Conservation (phyloP, 1,140 invertebrate genomes). For the Hyposmocoma kahamanoa region DNA sequence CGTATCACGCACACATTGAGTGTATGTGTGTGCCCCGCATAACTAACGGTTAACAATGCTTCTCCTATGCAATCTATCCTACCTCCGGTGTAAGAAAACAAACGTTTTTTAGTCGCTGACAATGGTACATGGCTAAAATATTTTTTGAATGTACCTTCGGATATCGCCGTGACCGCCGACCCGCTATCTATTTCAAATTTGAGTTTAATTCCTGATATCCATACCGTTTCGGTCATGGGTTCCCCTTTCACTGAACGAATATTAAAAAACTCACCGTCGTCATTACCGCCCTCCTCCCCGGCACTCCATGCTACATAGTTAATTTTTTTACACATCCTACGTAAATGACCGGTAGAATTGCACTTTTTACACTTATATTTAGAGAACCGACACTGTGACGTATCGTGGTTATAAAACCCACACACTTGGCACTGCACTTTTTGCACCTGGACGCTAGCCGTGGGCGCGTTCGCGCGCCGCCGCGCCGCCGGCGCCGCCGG, state of each 20-base stretch:
- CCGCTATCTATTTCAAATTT: conserved; percentile 1
- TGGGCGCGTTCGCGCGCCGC: not conserved
- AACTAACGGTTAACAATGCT: not conserved
- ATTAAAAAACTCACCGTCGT: conserved; percentile 1
- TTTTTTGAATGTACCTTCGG: not conserved
- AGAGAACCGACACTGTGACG: not conserved
- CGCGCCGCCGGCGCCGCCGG: not conserved
- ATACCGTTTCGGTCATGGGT: not conserved
- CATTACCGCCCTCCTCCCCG: not conserved
- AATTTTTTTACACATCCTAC: not conserved
- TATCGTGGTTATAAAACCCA: not conserved
- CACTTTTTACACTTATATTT: not conserved
- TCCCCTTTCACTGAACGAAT: not conserved
- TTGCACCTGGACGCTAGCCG: not conserved
- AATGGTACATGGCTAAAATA: not conserved
- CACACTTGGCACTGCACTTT: not conserved
- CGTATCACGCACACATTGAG: not conserved
- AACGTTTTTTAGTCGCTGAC: not conserved
- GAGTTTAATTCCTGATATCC: not conserved
- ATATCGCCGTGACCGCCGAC: not conserved
- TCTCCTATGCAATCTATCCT: not conserved
- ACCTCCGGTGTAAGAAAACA: not conserved
- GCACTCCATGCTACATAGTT: not conserved
- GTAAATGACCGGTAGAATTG: not conserved
- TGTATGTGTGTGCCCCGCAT: not conserved